Conservation (phyloP, 2,113 vertebrate genomes). For the Colius striatus region DNA sequence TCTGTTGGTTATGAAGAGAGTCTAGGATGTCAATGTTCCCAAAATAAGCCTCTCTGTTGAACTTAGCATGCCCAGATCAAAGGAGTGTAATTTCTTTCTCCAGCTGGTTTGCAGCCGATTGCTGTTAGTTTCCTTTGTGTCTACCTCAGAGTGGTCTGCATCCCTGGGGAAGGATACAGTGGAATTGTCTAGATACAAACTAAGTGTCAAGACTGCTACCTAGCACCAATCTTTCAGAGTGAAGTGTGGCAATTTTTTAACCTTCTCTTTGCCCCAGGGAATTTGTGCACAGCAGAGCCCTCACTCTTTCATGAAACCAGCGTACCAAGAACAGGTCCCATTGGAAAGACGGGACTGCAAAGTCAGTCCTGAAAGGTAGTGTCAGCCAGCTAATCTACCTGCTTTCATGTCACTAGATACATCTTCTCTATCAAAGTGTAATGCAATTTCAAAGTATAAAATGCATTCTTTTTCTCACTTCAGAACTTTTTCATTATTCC, state of each 20-base stretch:
- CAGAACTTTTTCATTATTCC: neutral
- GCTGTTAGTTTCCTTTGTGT: neutral
- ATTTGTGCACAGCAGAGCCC: neutral
- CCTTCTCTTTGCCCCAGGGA: neutral
- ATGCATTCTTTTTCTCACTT: neutral
- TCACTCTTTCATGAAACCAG: neutral
- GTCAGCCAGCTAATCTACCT: neutral
- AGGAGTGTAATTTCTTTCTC: neutral
- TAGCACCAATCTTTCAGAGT: neutral
- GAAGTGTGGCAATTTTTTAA: neutral
- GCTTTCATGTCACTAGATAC: neutral
- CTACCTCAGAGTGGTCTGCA: neutral
- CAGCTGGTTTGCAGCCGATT: neutral
- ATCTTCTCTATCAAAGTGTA: neutral
- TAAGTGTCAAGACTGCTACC: neutral
- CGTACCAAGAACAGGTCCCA: neutral
- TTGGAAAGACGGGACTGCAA: neutral
- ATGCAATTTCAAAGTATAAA: neutral
- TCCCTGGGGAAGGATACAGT: neutral
- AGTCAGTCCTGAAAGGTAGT: neutral
- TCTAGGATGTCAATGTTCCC: neutral
- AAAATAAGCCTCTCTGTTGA: neutral
- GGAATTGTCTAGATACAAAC: neutral
- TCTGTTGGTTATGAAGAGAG: neutral
- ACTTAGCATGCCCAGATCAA: neutral